Percentiles rank a stretch among this genome's conserved stretches.
Conservation (phyloP, 2,113 vertebrate genomes). For the Myrmecobius fasciatus region DNA sequence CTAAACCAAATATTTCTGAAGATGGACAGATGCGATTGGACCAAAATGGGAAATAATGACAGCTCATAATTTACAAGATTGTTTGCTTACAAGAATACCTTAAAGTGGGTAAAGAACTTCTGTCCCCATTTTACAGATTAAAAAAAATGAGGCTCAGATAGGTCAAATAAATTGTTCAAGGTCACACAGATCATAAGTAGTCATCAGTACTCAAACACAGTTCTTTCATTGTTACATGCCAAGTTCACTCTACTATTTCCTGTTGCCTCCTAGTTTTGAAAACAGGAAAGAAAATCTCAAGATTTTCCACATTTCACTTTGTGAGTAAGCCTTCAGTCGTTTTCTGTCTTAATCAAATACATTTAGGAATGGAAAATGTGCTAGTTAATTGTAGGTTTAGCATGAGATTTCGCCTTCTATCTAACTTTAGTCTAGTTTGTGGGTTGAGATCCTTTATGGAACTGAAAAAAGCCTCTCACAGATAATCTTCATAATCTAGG, state of each 20-base stretch:
- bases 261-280: not conserved
- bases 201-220: not conserved
- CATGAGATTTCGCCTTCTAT: not conserved
- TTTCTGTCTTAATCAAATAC: constrained; percentile 8
- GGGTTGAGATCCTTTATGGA: not conserved
- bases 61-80: not conserved
- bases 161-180: not conserved
- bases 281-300: not conserved
- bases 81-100: not conserved
- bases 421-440: not conserved
- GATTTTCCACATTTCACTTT: not conserved
- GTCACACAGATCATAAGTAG: not conserved
- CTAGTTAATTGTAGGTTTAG: not conserved
- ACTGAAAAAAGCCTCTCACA: not conserved
- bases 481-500: not conserved
- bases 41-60: not conserved
- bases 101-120: not conserved
- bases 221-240: not conserved
- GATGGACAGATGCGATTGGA: not conserved
- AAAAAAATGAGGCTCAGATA: not conserved
- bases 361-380: not conserved
- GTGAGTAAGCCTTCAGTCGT: not conserved
- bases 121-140: not conserved
- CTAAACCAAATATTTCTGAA: not conserved
- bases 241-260: not conserved